Base-by-base conservation (phyloP, 2,888 invertebrate genomes). In the Ichneumon xanthorius region DNA sequence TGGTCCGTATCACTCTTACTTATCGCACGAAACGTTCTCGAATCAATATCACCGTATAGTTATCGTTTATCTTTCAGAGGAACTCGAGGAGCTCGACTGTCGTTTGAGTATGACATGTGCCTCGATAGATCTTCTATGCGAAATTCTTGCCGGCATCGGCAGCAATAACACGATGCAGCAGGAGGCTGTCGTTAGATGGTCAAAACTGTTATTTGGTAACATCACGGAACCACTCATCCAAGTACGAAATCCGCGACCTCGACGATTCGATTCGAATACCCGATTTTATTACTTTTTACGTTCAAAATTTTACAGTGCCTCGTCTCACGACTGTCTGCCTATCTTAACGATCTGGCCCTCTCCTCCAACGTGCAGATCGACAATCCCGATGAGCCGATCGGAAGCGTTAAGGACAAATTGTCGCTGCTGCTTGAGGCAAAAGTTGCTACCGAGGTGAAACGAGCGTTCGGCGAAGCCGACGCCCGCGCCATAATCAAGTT, bases 81-180 rank as follows among this genome's bases (percentile, higher is more conserved):
- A 95, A 90, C 88, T 94, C 30, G 95, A 95, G 37, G 95, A 95
- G 77, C 93, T 95, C 76, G 95, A 95, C 84, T 92, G 94, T 1
- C 94, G 94, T 88, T 90, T 95, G 84, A 94, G 94, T 14, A 91
- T 95, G 87, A 94, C 95, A 2, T 94, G 94, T 88, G 93, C 93
- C 1, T 85, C 93, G 16, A 86, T 94, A 50, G 95, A 95, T 88
- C 92, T 95, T 55, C 87, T 94, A 50, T 95, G 95, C 81, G 95
- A 95, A 89, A 87, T 95, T 78, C 89, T 95, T 45, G 92, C 93
- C 11, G 95, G 95, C 50, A 92, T 94, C 63, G 89, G 89, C 33
- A 92, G 93, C 86, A 93, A 94, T 61, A 94, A 94, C 55, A 93
- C 94, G 19, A 88, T 95, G 7, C 93, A 94, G 33, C 95, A 95